Evolutionary conservation across 2,888 invertebrate genomes (phyloP).

Genomic region (Idaea aversata): DNA sequence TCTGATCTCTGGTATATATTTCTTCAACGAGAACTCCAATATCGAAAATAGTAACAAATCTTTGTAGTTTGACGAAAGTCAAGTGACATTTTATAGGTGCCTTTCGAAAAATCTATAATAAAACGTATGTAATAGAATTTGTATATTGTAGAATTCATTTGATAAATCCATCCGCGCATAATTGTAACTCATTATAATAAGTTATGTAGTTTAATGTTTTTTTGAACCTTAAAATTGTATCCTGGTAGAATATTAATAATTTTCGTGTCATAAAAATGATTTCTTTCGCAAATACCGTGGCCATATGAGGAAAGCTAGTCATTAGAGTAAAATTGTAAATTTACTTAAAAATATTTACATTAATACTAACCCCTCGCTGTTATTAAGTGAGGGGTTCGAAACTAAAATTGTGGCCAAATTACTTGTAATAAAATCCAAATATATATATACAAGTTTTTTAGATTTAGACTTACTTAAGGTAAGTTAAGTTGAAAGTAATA

Average conservation of each 20-base stretch:
- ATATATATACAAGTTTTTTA: slow-evolving; percentile 76
- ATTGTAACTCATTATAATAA: slow-evolving; percentile 32
- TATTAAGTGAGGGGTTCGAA: slow-evolving; percentile 65
- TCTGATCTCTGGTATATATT: slow-evolving; percentile 38
- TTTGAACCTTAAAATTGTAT: slow-evolving; percentile 24
- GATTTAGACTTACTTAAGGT: slow-evolving; percentile 56
- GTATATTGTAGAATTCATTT: slow-evolving; percentile 69
- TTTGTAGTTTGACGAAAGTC: slow-evolving; percentile 63
- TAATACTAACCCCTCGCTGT: slow-evolving; percentile 59
- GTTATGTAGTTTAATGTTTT: slow-evolving; percentile 2
- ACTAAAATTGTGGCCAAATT: slow-evolving; percentile 80
- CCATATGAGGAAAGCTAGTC: slow-evolving; percentile 79
- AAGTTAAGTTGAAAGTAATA: slow-evolving; percentile 28
- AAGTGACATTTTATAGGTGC: slow-evolving; percentile 76
- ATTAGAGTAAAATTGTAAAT: slow-evolving; percentile 76
- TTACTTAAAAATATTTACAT: slow-evolving; percentile 76
- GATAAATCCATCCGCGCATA: slow-evolving; percentile 71
- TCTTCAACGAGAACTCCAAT: slow-evolving; percentile 31
- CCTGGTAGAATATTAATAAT: slow-evolving; percentile 17
- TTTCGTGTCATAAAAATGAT: slow-evolving; percentile 31
- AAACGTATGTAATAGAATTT: slow-evolving; percentile 58
- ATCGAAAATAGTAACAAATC: slow-evolving; percentile 59
- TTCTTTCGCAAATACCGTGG: slow-evolving; percentile 58
- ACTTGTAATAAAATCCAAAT: slow-evolving; percentile 76
- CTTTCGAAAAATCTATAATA: slow-evolving; percentile 69